phyloP scores from a whole-genome alignment of 53 echinoderm and acorn worm genomes.

The Pentamera pediparva region DNA sequence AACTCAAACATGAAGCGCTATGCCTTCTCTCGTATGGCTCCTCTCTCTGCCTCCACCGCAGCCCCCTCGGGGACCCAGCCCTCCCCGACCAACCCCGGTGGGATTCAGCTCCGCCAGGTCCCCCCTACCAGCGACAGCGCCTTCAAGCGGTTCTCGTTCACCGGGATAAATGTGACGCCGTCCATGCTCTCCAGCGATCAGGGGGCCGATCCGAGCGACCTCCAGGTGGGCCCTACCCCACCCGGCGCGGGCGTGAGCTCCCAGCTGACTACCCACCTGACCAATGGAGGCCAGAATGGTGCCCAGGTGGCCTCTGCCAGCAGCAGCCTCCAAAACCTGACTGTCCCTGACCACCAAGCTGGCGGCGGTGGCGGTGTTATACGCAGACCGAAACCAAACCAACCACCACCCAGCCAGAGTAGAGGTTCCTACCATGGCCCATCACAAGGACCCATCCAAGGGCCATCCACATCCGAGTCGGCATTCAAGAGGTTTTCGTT shows the following conservation, averaged over 20 bases:
- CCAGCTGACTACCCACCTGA: not conserved
- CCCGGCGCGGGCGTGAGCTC: constrained; percentile 29
- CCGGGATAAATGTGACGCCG: constrained; percentile 54
- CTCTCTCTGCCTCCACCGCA: constrained; percentile 1
- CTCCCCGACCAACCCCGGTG: constrained; percentile 16
- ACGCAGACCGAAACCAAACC: constrained; percentile 1
- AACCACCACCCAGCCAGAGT: not conserved
- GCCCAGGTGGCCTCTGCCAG: not conserved
- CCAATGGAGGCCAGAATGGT: constrained; percentile 16
- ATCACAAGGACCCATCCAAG: not conserved
- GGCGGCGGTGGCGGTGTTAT: not conserved
- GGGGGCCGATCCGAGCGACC: constrained; percentile 26
- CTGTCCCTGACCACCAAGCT: too few relatives aligned
- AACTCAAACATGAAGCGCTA: constrained; percentile 35
- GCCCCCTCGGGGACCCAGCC: constrained; percentile 28
- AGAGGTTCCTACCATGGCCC: constrained; percentile 6
- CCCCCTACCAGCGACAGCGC: constrained; percentile 42
- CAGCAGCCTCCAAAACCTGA: not conserved
- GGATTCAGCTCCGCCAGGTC: not conserved
- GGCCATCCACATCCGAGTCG: constrained; percentile 33
- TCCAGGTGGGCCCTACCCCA: too few relatives aligned
- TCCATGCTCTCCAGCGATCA: constrained; percentile 50
- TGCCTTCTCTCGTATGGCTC: constrained; percentile 35
- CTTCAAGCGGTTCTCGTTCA: constrained; percentile 58
- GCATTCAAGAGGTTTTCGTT: constrained; percentile 61